These are phyloP conservation scores for Mesembrinibis cayennensis DNA, from an alignment of 2,113 vertebrate genomes.

Conservation along the genomic window DNA sequence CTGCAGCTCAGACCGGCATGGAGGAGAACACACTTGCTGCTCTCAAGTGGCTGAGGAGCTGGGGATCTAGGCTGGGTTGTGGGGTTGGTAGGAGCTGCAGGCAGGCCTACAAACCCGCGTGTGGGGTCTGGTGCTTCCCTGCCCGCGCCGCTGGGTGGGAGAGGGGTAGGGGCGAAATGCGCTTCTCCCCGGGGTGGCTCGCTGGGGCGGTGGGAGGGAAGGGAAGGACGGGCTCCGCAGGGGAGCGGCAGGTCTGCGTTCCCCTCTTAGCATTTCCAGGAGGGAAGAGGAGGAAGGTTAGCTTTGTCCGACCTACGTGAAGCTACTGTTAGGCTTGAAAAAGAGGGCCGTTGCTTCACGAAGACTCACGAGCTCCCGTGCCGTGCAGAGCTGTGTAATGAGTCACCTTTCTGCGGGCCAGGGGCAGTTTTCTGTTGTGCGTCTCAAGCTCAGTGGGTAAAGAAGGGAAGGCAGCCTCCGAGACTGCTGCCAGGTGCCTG, in stretches of 20 bases:
- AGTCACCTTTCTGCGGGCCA: rapidly evolving
- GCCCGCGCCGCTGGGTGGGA: not conserved
- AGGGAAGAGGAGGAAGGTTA: not conserved
- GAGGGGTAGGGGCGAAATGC: not conserved
- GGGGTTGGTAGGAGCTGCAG: not conserved
- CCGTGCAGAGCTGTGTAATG: rapidly evolving
- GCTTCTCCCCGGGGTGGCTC: not conserved
- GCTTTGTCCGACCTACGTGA: not conserved
- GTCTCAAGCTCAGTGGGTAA: not conserved
- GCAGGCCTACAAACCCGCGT: rapidly evolving
- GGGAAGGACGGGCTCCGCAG: not conserved
- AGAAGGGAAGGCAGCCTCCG: not conserved
- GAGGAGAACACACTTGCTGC: not conserved
- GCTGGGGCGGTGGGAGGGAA: not conserved
- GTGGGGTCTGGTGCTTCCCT: not conserved
- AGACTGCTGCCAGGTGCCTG: not conserved
- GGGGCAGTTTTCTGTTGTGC: not conserved
- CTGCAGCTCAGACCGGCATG: not conserved
- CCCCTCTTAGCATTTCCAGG: not conserved
- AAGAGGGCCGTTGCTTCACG: not conserved
- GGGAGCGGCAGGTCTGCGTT: no score
- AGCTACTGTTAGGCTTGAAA: not conserved
- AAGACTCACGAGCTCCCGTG: not conserved
- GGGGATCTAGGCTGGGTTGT: not conserved
- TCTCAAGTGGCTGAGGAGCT: not conserved